Evolutionary conservation across 1,140 invertebrate species (phyloP), one percentile per base, ranked within the genome.

Genomic region (Dreissena rostriformis): DNA sequence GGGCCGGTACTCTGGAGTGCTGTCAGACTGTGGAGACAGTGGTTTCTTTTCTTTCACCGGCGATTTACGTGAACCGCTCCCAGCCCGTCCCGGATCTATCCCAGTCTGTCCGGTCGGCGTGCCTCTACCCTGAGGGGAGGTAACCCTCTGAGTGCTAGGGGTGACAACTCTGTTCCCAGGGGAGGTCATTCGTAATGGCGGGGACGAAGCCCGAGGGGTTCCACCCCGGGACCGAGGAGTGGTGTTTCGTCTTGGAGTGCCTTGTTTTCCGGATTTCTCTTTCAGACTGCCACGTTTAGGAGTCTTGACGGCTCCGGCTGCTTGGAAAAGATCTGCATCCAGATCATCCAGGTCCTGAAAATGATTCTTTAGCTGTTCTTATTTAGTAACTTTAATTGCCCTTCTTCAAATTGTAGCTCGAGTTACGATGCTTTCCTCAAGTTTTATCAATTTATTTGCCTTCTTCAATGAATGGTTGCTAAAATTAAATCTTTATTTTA

Each of bases 281-380:
- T 78, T 79, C 10, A 79, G 55, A 78, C 87, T 86, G 6, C 86
- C 74, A 10, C 86, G 82, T 79, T 88, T 87, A 22, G 81, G 70
- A 77, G 86, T 90, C 84, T 89, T 88, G 15, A 87, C 71, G 24
- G 49, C 75, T 24, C 86, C 89, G 53, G 90, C 90, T 87, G 24
- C 70, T 52, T 26, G 70, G 28, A 93, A 93, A 49, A 93, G 81
- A 79, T 91, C 89, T 14, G 91, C 91, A 89, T 93, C 92, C 88
- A 93, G 90, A 72, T 93, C 92, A 88, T 93, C 92, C 17, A 93
- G 84, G 76, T 91, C 90, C 92, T 93, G 74, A 55, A 87, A 81
- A n/a, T 52, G 70, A 68, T 68, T 68, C 6, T 5, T 28, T n/a
- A 61, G 17, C 22, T 61, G 57, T 61, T 61, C 22, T 61, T 61